These are phyloP conservation scores for Dicyrtomina minuta DNA, from an alignment of 2,888 invertebrate species.

Conservation along the genomic window DNA sequence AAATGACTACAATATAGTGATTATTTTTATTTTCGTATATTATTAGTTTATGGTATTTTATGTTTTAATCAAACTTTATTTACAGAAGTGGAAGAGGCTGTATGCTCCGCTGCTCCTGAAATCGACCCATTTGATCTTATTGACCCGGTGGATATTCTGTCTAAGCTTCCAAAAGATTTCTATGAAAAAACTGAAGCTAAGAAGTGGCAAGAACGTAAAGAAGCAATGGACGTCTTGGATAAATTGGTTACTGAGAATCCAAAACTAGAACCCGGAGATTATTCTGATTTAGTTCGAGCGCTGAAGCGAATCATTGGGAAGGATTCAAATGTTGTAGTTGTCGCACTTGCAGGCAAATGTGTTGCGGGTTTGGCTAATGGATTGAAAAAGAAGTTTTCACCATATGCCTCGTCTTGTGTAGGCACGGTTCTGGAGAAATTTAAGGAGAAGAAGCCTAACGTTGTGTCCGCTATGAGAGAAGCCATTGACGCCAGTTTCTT, in stretches of 20 bases:
- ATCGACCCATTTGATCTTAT: constrained; percentile 88
- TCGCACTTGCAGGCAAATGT: constrained; percentile 81
- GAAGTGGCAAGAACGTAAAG: constrained; percentile 96
- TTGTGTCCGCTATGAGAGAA: constrained; percentile 81
- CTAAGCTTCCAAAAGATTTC: constrained; percentile 92
- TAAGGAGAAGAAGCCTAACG: constrained; percentile 92
- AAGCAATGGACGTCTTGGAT: constrained; percentile 81
- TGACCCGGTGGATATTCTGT: constrained; percentile 88
- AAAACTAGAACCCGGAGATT: constrained; percentile 88
- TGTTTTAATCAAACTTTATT: too few species aligned
- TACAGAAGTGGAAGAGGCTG: constrained; percentile 56
- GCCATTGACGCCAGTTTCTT: constrained; percentile 86
- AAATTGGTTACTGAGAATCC: constrained; percentile 72
- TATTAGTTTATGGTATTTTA: too few species aligned
- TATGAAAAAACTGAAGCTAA: constrained; percentile 91
- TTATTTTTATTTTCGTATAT: neutral
- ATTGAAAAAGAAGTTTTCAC: constrained; percentile 80
- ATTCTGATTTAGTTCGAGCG: constrained; percentile 81
- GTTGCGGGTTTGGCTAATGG: constrained; percentile 80
- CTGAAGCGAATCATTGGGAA: constrained; percentile 86
- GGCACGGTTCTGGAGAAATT: constrained; percentile 88
- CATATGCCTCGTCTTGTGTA: constrained; percentile 76
- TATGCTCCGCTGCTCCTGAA: constrained; percentile 61
- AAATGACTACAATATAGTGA: neutral
- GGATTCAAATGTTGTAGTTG: constrained; percentile 92